Base-by-base conservation (phyloP, 37 sponge, comb jelly and placozoan species). In the Chondrilla cf. caribensis region DNA sequence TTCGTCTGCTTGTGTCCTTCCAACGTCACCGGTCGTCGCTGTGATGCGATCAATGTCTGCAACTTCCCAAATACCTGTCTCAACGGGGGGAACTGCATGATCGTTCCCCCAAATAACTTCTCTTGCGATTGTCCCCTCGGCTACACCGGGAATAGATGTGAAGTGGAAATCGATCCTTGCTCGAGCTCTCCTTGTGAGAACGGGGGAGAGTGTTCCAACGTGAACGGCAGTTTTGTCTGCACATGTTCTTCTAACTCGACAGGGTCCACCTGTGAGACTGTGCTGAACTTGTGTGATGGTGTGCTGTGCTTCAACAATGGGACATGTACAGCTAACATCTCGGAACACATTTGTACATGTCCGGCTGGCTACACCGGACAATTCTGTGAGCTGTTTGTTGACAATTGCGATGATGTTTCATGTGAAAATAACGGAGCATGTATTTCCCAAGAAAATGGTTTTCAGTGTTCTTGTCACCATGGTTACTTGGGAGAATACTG, bases 11-110 rank as follows among this genome's bases (percentile, higher is more conserved):
- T 38, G 21, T 79, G 84, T 55, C 25, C 38, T 7, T 40, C 51
- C 43, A 73, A 0, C 38, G 8, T 44, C 19, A 18, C 21, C 19
- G 85, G 85, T 11, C 36, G 79, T 24, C 80, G 22, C 37, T 86
- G 86, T 41, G 72, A 81, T 38, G n/a, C 26, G 0, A 54, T 60
- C 24, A 65, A 62, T 8, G 72, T 72, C 68, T 55, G 28, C 32
- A 83, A 84, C 55, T 0, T 3, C 0, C 5, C 73, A 2, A 21
- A 31, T 0, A 75, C 59, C 19, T 90, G 91, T 65, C 4, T 18
- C 33, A 86, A 90, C 77, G 81, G 81, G 0, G 87, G 60, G 36
- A 82, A 21, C 6, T 84, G 84, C 38, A 32, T 19, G 7, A 38
- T 5, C 24, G 67, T 36, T 24, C 37, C 21, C 2, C 11, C 43